Evolutionary conservation across 2,888 invertebrate species (phyloP), one percentile per base, ranked within the genome.

Genomic region (Willowsia nigromaculata): DNA sequence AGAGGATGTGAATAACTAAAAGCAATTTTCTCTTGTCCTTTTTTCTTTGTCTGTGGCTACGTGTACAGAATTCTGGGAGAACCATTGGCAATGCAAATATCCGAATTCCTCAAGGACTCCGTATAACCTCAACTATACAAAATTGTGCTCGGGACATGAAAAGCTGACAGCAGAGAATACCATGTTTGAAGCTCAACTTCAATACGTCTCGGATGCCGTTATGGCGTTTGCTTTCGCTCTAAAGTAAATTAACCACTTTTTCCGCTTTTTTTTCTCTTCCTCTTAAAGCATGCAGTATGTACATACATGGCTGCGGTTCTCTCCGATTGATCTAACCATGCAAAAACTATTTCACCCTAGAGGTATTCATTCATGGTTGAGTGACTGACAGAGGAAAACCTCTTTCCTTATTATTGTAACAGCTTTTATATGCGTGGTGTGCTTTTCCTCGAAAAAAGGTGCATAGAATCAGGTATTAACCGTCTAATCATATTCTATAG

Each of bases 191-290:
- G 96, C 97, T 92, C 99, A 99, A 94, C 95, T 99, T 92, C 99
- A 99, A 94, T 99, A 98, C 94, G 99, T 99, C 40, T 98, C 98
- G 43, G 99, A 99, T 94, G 98, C 99, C 25, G 98, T 98, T 0
- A 96, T 98, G 96, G 97, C 98, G 0, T 98, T 99, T 94, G 98
- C 98, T 0, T 96, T 97, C 93, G 98, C 98, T n/a, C 93, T 95
- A 84, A 94, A 93, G 93, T 93, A 91, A 90, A 81, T 88, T 56
- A 56, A 82, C 62, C 80, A 84, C 53, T 80, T 89, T 80, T 80
- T 40, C 18, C 68, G 15, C n/a, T 74, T 84, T 81, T 71, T 37
- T 40, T 27, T 53, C 62, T 81, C 40, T 86, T 40, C 18, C 37
- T n/a, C 15, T 27, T 56, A 25, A 1, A 56, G 71, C 25, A 71